A percentile compares a stretch with the other conserved stretches of the same genome.
phyloP scores from a whole-genome alignment of 1,140 invertebrate genomes.

The Phocides pigmalion region DNA sequence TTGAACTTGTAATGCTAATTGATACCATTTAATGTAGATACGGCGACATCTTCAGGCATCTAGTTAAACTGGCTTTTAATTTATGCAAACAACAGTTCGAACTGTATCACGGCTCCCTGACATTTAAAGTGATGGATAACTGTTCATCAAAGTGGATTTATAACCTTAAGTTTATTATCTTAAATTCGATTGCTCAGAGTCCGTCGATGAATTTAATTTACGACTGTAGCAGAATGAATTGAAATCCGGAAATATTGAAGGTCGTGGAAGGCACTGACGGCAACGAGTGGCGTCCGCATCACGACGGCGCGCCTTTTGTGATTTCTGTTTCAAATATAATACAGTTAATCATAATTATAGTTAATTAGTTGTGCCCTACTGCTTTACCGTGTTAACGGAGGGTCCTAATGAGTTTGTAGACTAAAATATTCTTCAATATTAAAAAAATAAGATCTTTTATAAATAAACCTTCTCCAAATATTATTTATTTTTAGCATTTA shows the following conservation, averaged over 20 bases:
- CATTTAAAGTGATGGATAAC: conserved; percentile 17
- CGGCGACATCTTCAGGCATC: conserved; percentile 2
- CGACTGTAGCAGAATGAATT: background rate
- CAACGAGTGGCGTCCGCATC: background rate
- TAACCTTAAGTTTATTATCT: background rate
- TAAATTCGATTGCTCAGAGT: background rate
- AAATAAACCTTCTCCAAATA: too few species aligned
- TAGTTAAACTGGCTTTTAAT: conserved; percentile 14
- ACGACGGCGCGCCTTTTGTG: too few species aligned
- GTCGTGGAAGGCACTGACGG: background rate
- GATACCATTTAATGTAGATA: background rate
- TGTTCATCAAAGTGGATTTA: conserved; percentile 1
- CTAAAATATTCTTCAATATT: too few species aligned
- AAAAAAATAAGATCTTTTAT: too few species aligned
- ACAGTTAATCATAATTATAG: too few species aligned
- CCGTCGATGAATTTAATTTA: background rate
- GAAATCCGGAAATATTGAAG: conserved; percentile 6
- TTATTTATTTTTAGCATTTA: too few species aligned
- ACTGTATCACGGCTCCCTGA: conserved; percentile 15
- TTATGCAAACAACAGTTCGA: conserved; percentile 11
- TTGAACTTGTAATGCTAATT: background rate
- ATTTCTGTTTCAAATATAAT: too few species aligned
- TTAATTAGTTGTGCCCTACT: too few species aligned
- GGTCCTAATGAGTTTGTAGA: too few species aligned
- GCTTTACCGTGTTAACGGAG: too few species aligned